These are phyloP conservation scores for Paragorgia papillata DNA, from an alignment of 92 coral and sea anemone genomes.

Conservation along the genomic window DNA sequence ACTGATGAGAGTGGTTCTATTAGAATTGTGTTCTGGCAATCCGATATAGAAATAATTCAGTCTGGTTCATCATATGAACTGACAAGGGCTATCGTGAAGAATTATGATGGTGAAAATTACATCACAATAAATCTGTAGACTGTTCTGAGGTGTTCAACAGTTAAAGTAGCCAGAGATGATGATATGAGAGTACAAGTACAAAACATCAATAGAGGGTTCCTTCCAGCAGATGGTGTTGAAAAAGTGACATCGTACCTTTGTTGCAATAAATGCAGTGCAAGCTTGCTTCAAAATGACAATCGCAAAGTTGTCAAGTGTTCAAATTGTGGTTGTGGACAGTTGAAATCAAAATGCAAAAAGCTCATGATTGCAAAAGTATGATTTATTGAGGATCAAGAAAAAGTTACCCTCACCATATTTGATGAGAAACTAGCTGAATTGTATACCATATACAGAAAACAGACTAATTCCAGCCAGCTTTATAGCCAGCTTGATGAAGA, in stretches of 20 bases:
- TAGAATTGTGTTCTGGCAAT: constrained; percentile 50
- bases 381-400: constrained; percentile 1
- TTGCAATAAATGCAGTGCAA: constrained; percentile 54
- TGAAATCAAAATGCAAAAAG: constrained; percentile 44
- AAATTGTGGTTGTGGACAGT: constrained; percentile 55
- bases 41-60: constrained; percentile 46
- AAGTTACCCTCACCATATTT: constrained; percentile 40
- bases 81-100: constrained; percentile 40
- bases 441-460: constrained; percentile 15
- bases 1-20: constrained; percentile 62
- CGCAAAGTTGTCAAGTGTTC: constrained; percentile 44
- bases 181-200: constrained; percentile 3
- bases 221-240: constrained; percentile 54
- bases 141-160: constrained; percentile 10
- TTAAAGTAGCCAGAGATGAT: constrained; percentile 42
- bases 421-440: constrained; percentile 38
- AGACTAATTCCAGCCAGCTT: not conserved
- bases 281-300: constrained; percentile 23
- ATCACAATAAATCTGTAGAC: constrained; percentile 51
- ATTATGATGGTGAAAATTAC: constrained; percentile 49
- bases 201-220: constrained; percentile 28
- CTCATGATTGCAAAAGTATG: constrained; percentile 45
- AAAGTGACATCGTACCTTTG: constrained; percentile 43
- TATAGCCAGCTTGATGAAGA: constrained; percentile 20
- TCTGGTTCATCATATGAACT: constrained; percentile 44